Percentiles rank a stretch among this genome's conserved stretches.
Evolutionary conservation across 37 sponge, comb jelly and placozoan species (phyloP).

Genomic region (Oopsacas minuta): DNA sequence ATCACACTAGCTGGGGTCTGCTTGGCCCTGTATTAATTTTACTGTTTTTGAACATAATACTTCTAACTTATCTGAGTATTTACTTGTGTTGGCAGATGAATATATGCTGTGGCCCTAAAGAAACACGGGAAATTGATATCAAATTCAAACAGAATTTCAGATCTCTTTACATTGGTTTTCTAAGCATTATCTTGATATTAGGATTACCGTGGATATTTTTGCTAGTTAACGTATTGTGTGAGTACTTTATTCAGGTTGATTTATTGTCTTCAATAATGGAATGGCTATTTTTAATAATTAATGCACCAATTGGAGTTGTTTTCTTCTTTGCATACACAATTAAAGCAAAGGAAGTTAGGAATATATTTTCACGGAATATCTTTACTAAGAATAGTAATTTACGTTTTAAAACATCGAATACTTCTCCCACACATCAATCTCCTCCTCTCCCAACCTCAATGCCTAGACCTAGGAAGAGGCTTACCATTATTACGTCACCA

Average conservation of each 20-base stretch:
- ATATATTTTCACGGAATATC: background rate
- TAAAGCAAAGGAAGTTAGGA: background rate
- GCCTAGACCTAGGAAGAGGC: background rate
- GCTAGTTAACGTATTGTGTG: background rate
- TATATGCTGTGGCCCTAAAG: background rate
- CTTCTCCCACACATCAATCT: background rate
- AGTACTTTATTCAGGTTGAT: background rate
- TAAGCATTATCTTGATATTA: background rate
- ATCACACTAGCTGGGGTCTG: background rate
- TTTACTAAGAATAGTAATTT: background rate
- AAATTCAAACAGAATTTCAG: background rate
- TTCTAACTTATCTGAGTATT: background rate
- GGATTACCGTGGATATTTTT: background rate
- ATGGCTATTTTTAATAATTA: background rate
- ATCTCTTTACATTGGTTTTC: background rate
- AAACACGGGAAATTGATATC: background rate
- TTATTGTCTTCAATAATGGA: background rate
- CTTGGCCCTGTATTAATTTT: background rate
- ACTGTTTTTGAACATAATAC: background rate
- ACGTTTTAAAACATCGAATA: background rate
- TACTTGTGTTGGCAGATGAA: background rate
- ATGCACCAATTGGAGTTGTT: background rate
- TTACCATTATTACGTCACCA: no score
- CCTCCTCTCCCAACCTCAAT: background rate
- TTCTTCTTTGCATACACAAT: constrained; percentile 13